A percentile compares a stretch with the other conserved stretches of the same genome.
Conservation (phyloP, 2,888 invertebrate species). For the Scelioninae gen. 1 region DNA sequence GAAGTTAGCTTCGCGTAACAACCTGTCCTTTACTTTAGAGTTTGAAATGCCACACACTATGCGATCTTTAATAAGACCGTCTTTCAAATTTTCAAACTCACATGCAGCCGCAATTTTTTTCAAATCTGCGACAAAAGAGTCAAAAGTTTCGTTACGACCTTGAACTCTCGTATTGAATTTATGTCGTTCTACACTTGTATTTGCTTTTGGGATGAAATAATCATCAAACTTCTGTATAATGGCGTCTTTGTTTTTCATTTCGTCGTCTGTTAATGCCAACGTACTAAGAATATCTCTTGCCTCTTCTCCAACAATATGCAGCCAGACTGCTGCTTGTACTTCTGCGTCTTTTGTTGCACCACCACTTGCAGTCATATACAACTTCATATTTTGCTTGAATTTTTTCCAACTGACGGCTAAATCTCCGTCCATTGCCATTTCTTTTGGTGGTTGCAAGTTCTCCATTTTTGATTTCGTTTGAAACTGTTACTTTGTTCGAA, state of each 20-base stretch:
- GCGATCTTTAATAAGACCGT: constrained; percentile 60
- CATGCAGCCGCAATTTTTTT: constrained; percentile 55
- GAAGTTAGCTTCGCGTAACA: constrained; percentile 7
- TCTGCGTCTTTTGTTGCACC: constrained; percentile 32
- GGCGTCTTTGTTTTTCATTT: constrained; percentile 8
- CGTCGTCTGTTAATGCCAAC: constrained; percentile 23
- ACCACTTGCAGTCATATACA: constrained; percentile 53
- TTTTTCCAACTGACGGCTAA: constrained; percentile 61
- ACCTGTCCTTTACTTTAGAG: constrained; percentile 47
- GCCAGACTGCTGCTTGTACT: constrained; percentile 49
- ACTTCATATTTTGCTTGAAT: constrained; percentile 49
- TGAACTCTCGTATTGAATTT: constrained; percentile 33
- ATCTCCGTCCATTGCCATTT: constrained; percentile 61
- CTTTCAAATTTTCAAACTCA: constrained; percentile 61
- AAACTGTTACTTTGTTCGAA: not conserved
- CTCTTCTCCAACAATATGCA: constrained; percentile 59
- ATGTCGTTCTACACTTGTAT: constrained; percentile 28
- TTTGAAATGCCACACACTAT: constrained; percentile 63
- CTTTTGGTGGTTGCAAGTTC: constrained; percentile 55
- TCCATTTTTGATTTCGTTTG: constrained; percentile 25
- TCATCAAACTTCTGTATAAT: constrained; percentile 37
- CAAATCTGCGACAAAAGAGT: constrained; percentile 55
- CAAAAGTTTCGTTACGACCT: constrained; percentile 54
- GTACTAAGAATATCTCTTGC: constrained; percentile 46
- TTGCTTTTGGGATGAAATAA: constrained; percentile 31